Evolutionary conservation across 2,113 vertebrate genomes (phyloP).

Genomic region (Saimiri boliviensis): DNA sequence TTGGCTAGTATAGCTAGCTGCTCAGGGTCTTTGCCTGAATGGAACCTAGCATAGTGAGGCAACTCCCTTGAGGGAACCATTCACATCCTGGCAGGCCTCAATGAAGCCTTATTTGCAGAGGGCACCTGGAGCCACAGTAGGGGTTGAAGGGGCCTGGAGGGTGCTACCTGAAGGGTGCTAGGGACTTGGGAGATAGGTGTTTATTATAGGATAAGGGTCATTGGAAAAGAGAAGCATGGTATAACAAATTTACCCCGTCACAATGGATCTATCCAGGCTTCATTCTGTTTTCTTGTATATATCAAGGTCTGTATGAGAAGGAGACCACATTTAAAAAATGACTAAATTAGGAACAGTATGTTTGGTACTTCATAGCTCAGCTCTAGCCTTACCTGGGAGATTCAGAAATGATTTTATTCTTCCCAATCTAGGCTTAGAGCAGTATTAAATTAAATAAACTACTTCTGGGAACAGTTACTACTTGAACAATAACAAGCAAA

Average conservation of each 20-base stretch:
- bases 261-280: background rate
- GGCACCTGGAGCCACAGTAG: accelerated
- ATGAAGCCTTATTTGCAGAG: background rate
- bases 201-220: background rate
- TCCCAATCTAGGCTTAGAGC: background rate
- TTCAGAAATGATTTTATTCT: background rate
- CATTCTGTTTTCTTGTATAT: background rate
- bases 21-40: background rate
- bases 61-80: background rate
- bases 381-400: background rate
- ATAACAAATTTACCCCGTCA: background rate
- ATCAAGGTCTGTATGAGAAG: background rate
- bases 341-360: background rate
- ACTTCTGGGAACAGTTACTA: accelerated
- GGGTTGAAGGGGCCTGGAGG: accelerated
- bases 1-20: background rate
- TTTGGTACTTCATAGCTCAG: background rate
- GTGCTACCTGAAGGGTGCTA: accelerated
- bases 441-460: background rate
- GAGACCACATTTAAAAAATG: background rate
- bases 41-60: background rate
- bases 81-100: background rate
- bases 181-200: background rate
- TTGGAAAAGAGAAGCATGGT: background rate
- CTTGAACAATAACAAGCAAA: background rate